Evolutionary conservation across 2,797 vertebrate genomes (phyloP).

Genomic region (Leucoraja ocellata): DNA sequence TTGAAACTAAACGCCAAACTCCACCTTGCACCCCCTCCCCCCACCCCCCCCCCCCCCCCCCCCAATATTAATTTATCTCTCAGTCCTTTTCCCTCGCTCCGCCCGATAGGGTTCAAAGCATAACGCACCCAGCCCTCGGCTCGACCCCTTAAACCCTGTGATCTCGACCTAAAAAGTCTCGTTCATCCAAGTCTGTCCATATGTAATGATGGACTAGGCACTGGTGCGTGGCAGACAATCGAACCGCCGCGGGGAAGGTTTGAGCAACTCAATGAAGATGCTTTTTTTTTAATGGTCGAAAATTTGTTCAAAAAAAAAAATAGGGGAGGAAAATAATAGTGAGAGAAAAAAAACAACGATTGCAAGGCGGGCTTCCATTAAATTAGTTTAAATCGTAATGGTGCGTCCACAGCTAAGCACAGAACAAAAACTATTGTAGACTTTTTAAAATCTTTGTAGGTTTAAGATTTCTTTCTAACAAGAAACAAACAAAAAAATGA

Average conservation of each 20-base stretch:
- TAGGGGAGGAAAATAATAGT: too few relatives aligned
- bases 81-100: background rate
- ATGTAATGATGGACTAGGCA: background rate
- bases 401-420: background rate
- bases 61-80: background rate
- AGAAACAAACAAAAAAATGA: background rate
- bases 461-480: background rate
- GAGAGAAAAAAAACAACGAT: background rate
- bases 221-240: too few relatives aligned
- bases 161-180: background rate
- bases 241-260: background rate
- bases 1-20: background rate
- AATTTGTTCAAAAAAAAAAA: background rate
- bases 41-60: too few relatives aligned
- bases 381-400: background rate
- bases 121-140: background rate
- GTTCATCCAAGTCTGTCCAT: background rate
- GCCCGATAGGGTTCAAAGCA: background rate
- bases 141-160: background rate
- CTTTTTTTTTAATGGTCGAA: background rate
- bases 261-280: background rate
- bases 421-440: background rate
- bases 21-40: background rate
- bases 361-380: background rate
- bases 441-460: background rate